Base-by-base conservation (phyloP, 2,888 invertebrate species). In the Macrosoma leucophasiata region DNA sequence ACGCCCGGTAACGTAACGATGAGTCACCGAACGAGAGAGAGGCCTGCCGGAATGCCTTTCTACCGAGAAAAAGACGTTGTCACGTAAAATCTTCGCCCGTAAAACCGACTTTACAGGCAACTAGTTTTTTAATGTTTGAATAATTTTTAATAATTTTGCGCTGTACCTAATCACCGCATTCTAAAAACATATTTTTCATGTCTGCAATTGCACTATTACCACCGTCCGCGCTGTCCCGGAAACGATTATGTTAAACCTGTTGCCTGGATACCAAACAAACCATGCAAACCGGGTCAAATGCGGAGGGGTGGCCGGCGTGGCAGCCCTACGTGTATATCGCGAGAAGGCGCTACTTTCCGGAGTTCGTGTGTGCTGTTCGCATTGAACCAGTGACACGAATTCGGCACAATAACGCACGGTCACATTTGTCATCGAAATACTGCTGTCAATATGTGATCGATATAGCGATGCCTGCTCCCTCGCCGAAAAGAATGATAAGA, bases 301-400 rank as follows among this genome's bases (percentile, higher is more conserved):
- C 13, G 30, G 20, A 13, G 32, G 25, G 15, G 14, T 8, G 28
- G 39, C 34, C 40, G 35, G 29, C 38, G 29, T 32, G 44, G 33
- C 14, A 31, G 10, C 13, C 15, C 18, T 8, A 20, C 5, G n/a
- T n/a, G n/a, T n/a, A n/a, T n/a, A n/a, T n/a, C 11, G 12, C 12
- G 13, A 22, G 27, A 17, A 27, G n/a, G n/a, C n/a, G n/a, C 35
- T 20, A 34, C 33, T 38, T 33, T 40, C 29, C 28, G 37, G 36
- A 37, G 15, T 25, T 17, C 21, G 18, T 24, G 1, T 8, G 23
- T 41, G 50, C 41, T 27, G 52, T 48, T 58, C 45, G 45, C 63
- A 62, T 62, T 62, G 63, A 62, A 60, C 63, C 47, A 55, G 43
- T 62, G 61, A 64, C 62, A 60, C 57, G 50, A 55, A 52, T 62